Base-by-base conservation (phyloP, 2,797 vertebrate species). In the Amphiprion clarkii region DNA sequence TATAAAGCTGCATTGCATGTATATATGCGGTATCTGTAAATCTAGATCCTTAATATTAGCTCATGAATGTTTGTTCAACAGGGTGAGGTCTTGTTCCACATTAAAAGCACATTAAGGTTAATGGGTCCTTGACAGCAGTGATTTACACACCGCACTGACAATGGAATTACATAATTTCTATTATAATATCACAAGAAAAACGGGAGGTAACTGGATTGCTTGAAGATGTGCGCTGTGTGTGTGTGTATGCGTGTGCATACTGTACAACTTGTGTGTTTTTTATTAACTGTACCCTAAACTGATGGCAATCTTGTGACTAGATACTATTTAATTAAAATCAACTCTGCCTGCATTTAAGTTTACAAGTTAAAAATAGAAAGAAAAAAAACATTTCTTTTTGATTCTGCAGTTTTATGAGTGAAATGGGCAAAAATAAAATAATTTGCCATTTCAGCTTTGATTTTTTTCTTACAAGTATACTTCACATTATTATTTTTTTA, bases 31-130 rank as follows among this genome's bases (percentile, higher is more conserved):
- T 17, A 40, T 40, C 49, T 67, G 2, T 49, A n/a, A 51, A 52
- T 74, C 75, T 49, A 71, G 13, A 56, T 69, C 67, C 6, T 61
- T 16, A 51, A 16, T 53, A 14, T 58, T 51, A 23, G 40, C 52
- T 60, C 23, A 53, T 33, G 29, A 19, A 11, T 85, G 76, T 85
- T 89, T 80, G 60, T 67, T 74, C 39, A 80, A 25, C 53, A 64
- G 69, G 73, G 62, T 39, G 33, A 78, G 70, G 76, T 63, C 51
- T 66, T 64, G 65, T 64, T 82, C 60, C 61, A 62, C 40, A 68
- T 74, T 55, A 80, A 82, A 79, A 76, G 23, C 46, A 67, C 81
- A 79, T 88, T 65, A 78, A 76, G 72, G 68, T 70, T 55, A 82
- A 85, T 58, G 2, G 60, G 16, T 27, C 29, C 21, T 61, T 64